Base-by-base conservation (phyloP, 2,113 vertebrate species). In the Equus quagga region DNA sequence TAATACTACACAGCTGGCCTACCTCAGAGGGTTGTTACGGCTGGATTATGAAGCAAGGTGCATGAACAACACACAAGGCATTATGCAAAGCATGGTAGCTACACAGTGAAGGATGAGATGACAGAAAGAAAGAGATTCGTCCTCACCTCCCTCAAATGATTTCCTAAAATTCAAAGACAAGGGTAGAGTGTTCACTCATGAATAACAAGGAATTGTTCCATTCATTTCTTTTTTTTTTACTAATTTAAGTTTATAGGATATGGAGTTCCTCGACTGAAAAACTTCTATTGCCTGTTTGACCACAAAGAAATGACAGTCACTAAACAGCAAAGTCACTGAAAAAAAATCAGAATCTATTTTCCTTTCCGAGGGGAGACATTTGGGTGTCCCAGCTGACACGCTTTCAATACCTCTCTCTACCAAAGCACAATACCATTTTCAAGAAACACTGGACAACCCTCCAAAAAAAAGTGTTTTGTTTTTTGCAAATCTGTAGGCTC, bases 401-500 rank as follows among this genome's bases (percentile, higher is more conserved):
- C 67, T 33, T 91, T 88, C 78, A 31, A 11, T 72, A 11, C 0
- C 3, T 73, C 18, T 41, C 46, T 93, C 65, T 36, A 6, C 17
- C 88, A 70, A 92, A 96, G 93, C 89, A 89, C 24, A 96, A 95
- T 95, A 86, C 93, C 4, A 64, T 94, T 98, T 97, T 93, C 94
- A 96, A 83, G 84, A 90, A 97, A 97, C 46, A 94, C 79, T 46
- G 95, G 76, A 83, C 98, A 94, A 97, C 79, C 51, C 81, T 67
- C 95, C 82, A 41, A 75, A 89, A 96, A 97, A 98, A 95, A 80
- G 78, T 70, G 91, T 95, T 98, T 97, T 97, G 62, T 88, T 82
- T 85, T 98, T 98, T 96, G 98, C 97, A 98, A 97, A 98, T 94
- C 86, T 11, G 80, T 94, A 24, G 94, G 89, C 91, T 98, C 92